phyloP scores from a whole-genome alignment of 2,797 vertebrate genomes.

The Leuciscus waleckii region DNA sequence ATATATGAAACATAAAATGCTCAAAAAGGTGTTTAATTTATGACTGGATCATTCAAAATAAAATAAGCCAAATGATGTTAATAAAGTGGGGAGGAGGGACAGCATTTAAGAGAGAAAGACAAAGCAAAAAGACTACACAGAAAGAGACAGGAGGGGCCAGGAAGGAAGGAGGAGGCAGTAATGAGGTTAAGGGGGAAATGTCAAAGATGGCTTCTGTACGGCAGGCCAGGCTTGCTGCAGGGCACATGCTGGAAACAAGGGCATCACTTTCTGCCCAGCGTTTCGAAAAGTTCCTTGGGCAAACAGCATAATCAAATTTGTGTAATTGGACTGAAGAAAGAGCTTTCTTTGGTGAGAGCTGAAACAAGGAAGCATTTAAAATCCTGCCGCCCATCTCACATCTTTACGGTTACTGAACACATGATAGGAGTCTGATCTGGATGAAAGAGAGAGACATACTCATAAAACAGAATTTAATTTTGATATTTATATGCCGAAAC shows the following conservation, averaged over 20 bases:
- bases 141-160: conserved; percentile 30
- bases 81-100: neutral
- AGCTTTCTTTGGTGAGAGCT: conserved; percentile 68
- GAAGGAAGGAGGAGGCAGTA: conserved; percentile 60
- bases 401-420: conserved; percentile 71
- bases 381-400: conserved; percentile 59
- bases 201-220: conserved; percentile 65
- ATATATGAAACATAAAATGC: neutral
- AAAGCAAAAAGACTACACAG: neutral
- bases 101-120: conserved; percentile 49
- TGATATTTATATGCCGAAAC: conserved; percentile 4
- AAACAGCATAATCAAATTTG: conserved; percentile 78
- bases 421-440: conserved; percentile 65
- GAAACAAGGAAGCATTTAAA: conserved; percentile 72
- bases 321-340: conserved; percentile 73
- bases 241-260: conserved; percentile 69
- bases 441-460: neutral
- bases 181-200: conserved; percentile 62
- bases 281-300: conserved; percentile 68
- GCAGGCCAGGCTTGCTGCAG: conserved; percentile 66
- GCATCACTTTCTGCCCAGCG: conserved; percentile 65
- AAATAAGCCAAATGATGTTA: neutral
- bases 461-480: neutral
- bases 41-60: no score
- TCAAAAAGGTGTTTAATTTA: neutral